phyloP scores from a whole-genome alignment of 2,888 invertebrate genomes.

The Halictus quadricinctus region DNA sequence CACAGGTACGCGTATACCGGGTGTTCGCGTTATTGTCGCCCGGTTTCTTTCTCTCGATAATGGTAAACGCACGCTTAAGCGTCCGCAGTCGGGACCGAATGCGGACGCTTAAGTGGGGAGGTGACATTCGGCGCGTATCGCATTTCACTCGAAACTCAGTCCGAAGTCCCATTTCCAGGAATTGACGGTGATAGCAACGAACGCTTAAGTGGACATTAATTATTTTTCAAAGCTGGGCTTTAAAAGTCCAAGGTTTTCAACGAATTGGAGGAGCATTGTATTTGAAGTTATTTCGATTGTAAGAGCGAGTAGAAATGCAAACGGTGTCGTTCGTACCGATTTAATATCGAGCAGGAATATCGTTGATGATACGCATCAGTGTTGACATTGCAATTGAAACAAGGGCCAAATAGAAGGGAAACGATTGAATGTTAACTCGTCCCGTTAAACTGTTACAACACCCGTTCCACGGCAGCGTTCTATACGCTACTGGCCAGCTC shows the following conservation, averaged over 20 bases:
- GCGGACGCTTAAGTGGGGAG: too few species aligned
- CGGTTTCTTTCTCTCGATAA: not conserved
- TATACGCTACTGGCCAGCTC: slow-evolving; percentile 44
- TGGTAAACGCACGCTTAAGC: not conserved
- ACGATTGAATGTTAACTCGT: not conserved
- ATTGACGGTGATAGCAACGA: too few species aligned
- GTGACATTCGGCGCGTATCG: too few species aligned
- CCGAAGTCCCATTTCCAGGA: too few species aligned
- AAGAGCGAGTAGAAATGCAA: not conserved
- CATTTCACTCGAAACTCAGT: too few species aligned
- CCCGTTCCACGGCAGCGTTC: not conserved
- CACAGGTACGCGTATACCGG: not conserved
- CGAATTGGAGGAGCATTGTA: not conserved
- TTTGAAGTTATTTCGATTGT: not conserved
- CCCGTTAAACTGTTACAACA: slow-evolving; percentile 1
- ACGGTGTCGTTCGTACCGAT: not conserved
- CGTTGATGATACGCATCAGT: not conserved
- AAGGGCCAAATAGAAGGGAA: not conserved
- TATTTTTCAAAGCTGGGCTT: too few species aligned
- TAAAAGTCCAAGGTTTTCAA: not conserved
- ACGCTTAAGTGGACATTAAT: too few species aligned
- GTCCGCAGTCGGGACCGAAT: too few species aligned
- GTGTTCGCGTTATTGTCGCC: not conserved
- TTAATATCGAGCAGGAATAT: not conserved
- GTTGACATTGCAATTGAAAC: not conserved